Evolutionary conservation across 2,888 invertebrate genomes (phyloP).

Genomic region (Hemistola chrysoprasaria): DNA sequence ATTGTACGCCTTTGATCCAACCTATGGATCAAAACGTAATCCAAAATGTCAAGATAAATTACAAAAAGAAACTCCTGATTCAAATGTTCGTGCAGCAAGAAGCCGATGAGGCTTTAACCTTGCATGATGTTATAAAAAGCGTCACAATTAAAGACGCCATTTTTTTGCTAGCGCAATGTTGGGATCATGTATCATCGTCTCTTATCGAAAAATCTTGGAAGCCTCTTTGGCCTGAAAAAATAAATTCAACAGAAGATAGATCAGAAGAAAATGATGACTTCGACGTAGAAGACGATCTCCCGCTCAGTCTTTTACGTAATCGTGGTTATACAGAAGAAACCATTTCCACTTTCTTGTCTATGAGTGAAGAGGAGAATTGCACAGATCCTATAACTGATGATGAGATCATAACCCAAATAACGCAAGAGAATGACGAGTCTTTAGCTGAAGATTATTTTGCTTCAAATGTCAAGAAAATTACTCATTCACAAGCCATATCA

Average conservation of each 20-base stretch:
- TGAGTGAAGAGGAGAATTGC: conserved; percentile 19
- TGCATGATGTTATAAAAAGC: conserved; percentile 8
- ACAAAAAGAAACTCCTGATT: conserved; percentile 14
- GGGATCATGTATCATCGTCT: conserved; percentile 15
- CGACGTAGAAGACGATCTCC: conserved; percentile 17
- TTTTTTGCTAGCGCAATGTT: conserved; percentile 20
- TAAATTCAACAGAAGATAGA: conserved; percentile 19
- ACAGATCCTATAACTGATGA: conserved; percentile 20
- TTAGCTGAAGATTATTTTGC: conserved; percentile 8
- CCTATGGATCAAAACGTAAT: conserved; percentile 33
- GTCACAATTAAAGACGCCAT: conserved; percentile 19
- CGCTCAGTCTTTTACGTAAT: conserved; percentile 16
- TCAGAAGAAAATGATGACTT: conserved; percentile 7
- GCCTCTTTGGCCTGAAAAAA: conserved; percentile 16
- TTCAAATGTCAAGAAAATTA: conserved; percentile 16
- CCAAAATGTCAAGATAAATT: conserved; percentile 29
- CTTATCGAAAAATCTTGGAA: too few species aligned
- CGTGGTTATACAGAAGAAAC: conserved; percentile 17
- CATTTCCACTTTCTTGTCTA: conserved; percentile 14
- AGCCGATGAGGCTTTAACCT: not conserved
- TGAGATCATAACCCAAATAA: conserved; percentile 20
- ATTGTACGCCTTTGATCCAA: conserved; percentile 26
- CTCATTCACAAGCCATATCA: conserved; percentile 17
- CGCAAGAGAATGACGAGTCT: conserved; percentile 20
- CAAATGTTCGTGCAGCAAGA: conserved; percentile 1